Evolutionary conservation across 2,113 vertebrate genomes (phyloP).

Genomic region (Steatornis caripensis): DNA sequence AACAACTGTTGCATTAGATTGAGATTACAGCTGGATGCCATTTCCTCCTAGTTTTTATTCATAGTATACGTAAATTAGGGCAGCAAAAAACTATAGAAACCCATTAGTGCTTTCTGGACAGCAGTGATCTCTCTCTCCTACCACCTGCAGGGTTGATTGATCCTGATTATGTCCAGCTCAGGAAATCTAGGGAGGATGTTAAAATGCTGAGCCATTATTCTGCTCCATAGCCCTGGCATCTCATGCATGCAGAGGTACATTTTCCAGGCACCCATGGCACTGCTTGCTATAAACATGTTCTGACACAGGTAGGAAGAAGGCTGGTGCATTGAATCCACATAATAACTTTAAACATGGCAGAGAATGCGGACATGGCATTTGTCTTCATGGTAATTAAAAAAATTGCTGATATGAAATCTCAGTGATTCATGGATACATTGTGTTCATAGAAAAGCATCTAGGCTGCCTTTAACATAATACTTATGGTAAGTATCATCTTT

Average conservation of each 20-base stretch:
- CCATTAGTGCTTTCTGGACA: neutral
- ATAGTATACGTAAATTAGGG: neutral
- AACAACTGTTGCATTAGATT: neutral
- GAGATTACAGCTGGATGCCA: neutral
- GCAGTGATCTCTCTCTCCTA: neutral
- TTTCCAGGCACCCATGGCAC: neutral
- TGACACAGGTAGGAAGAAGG: neutral
- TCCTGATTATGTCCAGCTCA: neutral
- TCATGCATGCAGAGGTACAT: neutral
- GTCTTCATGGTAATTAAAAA: neutral
- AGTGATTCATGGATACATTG: neutral
- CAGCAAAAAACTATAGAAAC: neutral
- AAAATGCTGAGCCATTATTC: neutral
- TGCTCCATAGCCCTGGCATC: neutral
- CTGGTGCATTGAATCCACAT: neutral
- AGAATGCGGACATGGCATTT: neutral
- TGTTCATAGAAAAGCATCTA: neutral
- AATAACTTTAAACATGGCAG: neutral
- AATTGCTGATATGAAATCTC: neutral
- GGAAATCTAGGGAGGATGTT: neutral
- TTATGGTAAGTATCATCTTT: neutral
- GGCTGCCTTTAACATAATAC: conserved; percentile 6
- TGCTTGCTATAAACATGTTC: neutral
- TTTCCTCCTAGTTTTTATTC: neutral
- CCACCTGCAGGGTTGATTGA: neutral